These are phyloP conservation scores for Scolopax rusticola DNA, from an alignment of 2,797 vertebrate genomes.

Conservation along the genomic window DNA sequence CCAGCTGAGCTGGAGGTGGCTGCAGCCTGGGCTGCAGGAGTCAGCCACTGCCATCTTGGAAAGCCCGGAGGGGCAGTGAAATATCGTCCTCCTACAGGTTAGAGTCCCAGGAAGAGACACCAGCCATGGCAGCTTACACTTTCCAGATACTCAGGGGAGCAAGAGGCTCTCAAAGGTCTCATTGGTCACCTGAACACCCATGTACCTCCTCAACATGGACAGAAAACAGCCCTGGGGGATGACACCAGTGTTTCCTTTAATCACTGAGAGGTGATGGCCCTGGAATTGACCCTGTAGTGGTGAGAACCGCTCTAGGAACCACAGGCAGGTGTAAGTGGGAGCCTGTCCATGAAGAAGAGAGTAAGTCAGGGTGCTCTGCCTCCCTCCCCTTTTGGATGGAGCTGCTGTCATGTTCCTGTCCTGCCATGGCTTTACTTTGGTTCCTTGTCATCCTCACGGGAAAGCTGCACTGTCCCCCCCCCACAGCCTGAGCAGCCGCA, in stretches of 20 bases:
- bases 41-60: not conserved
- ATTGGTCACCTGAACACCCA: not conserved
- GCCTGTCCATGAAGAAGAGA: not conserved
- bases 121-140: not conserved
- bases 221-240: not conserved
- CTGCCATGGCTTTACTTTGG: not conserved
- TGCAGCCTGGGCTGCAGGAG: not conserved
- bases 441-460: not conserved
- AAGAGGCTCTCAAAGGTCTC: not conserved
- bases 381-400: not conserved
- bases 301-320: not conserved
- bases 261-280: no score
- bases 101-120: not conserved
- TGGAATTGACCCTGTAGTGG: not conserved
- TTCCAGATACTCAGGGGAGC: not conserved
- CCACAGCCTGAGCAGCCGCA: rapidly evolving
- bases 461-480: not conserved
- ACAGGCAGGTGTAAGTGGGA: not conserved
- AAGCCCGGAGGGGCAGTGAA: not conserved
- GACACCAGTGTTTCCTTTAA: not conserved
- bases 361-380: not conserved
- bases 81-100: not conserved
- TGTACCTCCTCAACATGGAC: not conserved
- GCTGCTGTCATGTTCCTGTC: not conserved
- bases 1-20: not conserved